A percentile compares a stretch with the other conserved stretches of the same genome.
phyloP scores from a whole-genome alignment of 37 sponge, comb jelly and placozoan genomes.

The Eunapius fragilis region DNA sequence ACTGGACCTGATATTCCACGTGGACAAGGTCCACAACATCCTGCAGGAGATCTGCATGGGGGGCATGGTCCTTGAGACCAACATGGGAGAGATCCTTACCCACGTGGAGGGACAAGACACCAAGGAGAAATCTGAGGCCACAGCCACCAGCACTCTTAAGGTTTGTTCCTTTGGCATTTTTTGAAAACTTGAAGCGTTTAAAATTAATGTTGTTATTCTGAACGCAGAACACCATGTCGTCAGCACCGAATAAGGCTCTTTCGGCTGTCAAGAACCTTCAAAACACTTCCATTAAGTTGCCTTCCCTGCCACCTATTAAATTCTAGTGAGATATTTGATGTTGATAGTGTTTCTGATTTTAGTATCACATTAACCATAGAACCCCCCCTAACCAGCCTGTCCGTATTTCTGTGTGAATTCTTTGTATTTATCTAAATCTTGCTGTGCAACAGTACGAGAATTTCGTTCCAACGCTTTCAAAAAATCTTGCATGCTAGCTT shows the following conservation, averaged over 20 bases:
- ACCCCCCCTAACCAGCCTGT: constrained; percentile 33
- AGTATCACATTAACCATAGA: background rate
- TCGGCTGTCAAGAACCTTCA: constrained; percentile 94
- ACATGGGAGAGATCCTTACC: constrained; percentile 86
- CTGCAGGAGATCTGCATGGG: constrained; percentile 97
- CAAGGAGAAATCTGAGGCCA: constrained; percentile 89
- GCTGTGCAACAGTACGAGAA: constrained; percentile 37
- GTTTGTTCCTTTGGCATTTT: background rate
- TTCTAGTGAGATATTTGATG: background rate
- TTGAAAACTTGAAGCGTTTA: background rate
- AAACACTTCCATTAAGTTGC: constrained; percentile 33
- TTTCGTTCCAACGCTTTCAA: constrained; percentile 41
- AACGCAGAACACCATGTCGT: constrained; percentile 74
- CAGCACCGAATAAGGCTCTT: constrained; percentile 90
- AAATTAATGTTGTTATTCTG: background rate
- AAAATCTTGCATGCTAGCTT: constrained; percentile 11
- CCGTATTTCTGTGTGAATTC: constrained; percentile 54
- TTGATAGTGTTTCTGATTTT: background rate
- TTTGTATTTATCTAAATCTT: constrained; percentile 31
- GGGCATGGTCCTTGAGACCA: constrained; percentile 99
- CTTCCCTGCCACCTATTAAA: background rate
- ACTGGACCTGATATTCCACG: constrained; percentile 98
- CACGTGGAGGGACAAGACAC: constrained; percentile 93
- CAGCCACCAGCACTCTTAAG: constrained; percentile 65
- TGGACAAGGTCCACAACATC: constrained; percentile 96